Conservation (phyloP, 2,797 vertebrate genomes). For the Semaprochilodus insignis region DNA sequence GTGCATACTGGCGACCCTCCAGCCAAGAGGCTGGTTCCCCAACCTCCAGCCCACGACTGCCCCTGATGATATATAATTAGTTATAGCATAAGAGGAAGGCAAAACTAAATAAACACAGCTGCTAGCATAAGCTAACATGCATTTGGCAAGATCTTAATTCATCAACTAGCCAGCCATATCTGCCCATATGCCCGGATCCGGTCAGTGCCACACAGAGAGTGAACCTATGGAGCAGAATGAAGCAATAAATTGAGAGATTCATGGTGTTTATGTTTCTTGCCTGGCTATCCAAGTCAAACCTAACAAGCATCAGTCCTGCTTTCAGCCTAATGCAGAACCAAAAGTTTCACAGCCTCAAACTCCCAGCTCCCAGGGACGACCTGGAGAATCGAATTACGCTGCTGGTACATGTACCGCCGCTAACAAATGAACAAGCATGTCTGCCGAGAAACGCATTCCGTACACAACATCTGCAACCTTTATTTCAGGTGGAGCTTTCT, state of each 20-base stretch:
- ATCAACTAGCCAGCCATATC: neutral
- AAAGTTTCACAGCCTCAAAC: slow-evolving; percentile 27
- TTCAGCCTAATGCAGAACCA: slow-evolving; percentile 17
- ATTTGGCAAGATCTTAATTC: neutral
- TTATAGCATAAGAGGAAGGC: neutral
- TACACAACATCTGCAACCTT: slow-evolving; percentile 39
- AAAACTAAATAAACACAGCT: neutral
- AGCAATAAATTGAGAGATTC: neutral
- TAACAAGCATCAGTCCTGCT: slow-evolving; percentile 1
- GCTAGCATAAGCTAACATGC: neutral
- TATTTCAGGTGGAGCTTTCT: slow-evolving; percentile 50
- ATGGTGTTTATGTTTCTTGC: neutral
- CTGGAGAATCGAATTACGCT: slow-evolving; percentile 51
- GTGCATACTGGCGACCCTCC: no score
- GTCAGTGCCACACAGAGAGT: neutral
- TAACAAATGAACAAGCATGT: slow-evolving; percentile 56
- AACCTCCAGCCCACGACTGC: no score
- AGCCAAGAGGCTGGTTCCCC: no score
- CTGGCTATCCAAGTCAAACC: neutral
- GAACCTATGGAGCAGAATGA: neutral
- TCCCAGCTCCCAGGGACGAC: slow-evolving; percentile 5
- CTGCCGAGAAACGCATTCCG: slow-evolving; percentile 34
- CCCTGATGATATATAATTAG: neutral
- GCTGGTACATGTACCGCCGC: neutral
- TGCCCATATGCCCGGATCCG: neutral